Evolutionary conservation across 2,888 invertebrate species (phyloP).

Genomic region (Kryphioiulus occultus): DNA sequence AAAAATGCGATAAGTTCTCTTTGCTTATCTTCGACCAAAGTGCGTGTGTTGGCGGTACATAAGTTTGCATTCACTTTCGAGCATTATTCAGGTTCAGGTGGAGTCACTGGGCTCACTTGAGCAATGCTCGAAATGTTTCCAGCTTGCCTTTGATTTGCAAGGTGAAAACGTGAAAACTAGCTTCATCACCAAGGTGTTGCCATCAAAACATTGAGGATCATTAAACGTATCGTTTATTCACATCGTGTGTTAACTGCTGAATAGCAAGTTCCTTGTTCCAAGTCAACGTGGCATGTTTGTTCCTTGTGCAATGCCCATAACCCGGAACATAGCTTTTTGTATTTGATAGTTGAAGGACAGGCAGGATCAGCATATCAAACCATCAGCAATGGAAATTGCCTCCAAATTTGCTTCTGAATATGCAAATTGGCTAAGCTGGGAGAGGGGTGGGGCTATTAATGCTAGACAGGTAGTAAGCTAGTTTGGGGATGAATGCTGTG

Average conservation of each 20-base stretch:
- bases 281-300: slow-evolving; percentile 27
- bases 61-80: background rate
- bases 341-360: background rate
- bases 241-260: background rate
- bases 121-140: background rate
- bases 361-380: no score
- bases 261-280: background rate
- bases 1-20: background rate
- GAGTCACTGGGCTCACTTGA: no score
- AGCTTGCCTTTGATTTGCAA: background rate
- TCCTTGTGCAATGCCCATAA: background rate
- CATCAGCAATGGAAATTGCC: background rate
- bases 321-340: background rate
- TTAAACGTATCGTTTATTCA: background rate
- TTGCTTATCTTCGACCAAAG: background rate
- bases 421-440: background rate
- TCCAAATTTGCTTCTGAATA: background rate
- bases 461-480: background rate
- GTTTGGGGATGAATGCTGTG: background rate
- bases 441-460: no score
- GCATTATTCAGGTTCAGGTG: background rate
- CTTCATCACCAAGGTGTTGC: background rate
- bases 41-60: background rate
- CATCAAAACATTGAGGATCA: background rate
- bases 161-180: background rate